Percentiles rank a stretch among this genome's conserved stretches.
Conservation (phyloP, 2,888 invertebrate species). For the Stomorhina lunata region DNA sequence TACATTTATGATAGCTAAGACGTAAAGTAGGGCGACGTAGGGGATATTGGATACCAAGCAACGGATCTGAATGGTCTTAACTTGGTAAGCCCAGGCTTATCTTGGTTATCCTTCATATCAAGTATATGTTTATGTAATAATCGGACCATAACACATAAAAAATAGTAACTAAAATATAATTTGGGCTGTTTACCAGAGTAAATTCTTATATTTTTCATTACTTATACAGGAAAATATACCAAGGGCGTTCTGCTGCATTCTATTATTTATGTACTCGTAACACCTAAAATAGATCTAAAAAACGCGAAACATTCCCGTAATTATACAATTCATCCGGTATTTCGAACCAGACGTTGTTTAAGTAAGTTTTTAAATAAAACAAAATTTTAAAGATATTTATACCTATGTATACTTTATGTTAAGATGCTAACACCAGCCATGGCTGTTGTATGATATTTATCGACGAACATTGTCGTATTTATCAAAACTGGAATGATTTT, state of each 20-base stretch:
- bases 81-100: too few species aligned
- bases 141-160: too few species aligned
- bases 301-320: constrained; percentile 65
- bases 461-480: constrained; percentile 79
- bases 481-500: constrained; percentile 80
- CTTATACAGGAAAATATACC: constrained; percentile 73
- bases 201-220: neutral
- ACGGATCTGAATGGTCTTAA: too few species aligned
- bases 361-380: constrained; percentile 68
- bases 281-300: constrained; percentile 65
- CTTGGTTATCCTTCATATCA: too few species aligned
- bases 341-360: constrained; percentile 76
- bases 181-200: too few species aligned
- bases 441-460: constrained; percentile 77
- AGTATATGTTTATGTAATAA: too few species aligned
- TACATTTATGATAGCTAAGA: too few species aligned
- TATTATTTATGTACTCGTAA: constrained; percentile 75
- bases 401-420: neutral
- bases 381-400: neutral
- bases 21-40: too few species aligned
- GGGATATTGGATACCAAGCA: too few species aligned
- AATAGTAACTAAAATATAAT: too few species aligned
- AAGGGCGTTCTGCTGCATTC: constrained; percentile 74
- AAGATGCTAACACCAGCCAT: constrained; percentile 66
- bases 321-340: constrained; percentile 74